A percentile compares a stretch with the other conserved stretches of the same genome.
These are phyloP conservation scores for Coilia nasus DNA, from an alignment of 2,797 vertebrate species.

Conservation along the genomic window DNA sequence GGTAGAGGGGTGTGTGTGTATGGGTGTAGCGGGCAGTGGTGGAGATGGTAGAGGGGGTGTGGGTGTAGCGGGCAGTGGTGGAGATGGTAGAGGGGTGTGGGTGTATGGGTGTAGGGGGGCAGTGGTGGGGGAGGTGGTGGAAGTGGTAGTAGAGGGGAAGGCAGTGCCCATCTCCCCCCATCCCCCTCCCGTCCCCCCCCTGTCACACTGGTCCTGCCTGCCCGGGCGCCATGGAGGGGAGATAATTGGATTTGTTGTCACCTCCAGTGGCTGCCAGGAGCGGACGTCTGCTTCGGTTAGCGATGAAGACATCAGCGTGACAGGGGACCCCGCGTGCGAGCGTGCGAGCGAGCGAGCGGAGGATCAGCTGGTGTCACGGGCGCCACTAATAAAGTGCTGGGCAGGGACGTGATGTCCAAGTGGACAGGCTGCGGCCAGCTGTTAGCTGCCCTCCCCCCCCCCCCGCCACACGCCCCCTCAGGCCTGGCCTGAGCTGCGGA, in stretches of 20 bases:
- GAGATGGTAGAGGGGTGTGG: too few relatives aligned
- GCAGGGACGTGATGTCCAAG: conserved; percentile 85
- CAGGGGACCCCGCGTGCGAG: conserved; percentile 78
- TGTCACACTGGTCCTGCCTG: conserved; percentile 67
- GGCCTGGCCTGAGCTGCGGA: conserved; percentile 37
- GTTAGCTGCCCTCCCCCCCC: conserved; percentile 70
- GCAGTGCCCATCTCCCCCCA: conserved; percentile 41
- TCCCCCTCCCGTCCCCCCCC: conserved; percentile 70
- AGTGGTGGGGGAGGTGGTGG: not conserved
- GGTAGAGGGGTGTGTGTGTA: conserved; percentile 28
- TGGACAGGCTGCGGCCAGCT: conserved; percentile 89
- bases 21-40: conserved; percentile 26
- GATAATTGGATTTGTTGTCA: conserved; percentile 99
- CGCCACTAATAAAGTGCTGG: conserved; percentile 89
- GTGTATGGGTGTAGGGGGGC: too few relatives aligned
- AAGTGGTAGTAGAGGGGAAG: conserved; percentile 30
- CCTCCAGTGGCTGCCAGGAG: conserved; percentile 95
- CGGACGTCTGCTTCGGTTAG: conserved; percentile 97
- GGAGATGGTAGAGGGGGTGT: not conserved
- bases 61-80: too few relatives aligned
- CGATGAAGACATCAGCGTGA: conserved; percentile 99
- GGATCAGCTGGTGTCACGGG: conserved; percentile 97
- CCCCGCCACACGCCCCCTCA: conserved; percentile 56
- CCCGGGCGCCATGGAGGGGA: conserved; percentile 89
- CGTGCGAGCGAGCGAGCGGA: conserved; percentile 58